Percentiles rank a stretch among this genome's conserved stretches.
Conservation (phyloP, 2,797 vertebrate genomes). For the Trematomus bernacchii region DNA sequence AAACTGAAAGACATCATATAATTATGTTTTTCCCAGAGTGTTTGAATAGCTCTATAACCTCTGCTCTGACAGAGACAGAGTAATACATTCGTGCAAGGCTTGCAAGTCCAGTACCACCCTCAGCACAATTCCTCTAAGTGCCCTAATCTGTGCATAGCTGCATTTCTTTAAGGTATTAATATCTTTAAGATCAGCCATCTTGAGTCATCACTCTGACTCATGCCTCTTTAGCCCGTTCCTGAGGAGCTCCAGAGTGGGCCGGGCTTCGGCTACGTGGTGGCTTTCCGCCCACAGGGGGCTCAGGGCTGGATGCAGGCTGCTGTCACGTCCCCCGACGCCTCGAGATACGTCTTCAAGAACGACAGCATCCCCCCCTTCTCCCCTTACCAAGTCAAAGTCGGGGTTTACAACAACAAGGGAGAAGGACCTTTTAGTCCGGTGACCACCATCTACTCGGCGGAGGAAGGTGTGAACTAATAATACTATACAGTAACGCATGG, state of each 20-base stretch:
- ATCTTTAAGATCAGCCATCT: slow-evolving; percentile 55
- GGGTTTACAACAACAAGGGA: slow-evolving; percentile 95
- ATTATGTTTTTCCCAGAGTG: not conserved
- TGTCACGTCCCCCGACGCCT: slow-evolving; percentile 91
- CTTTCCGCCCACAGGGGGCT: slow-evolving; percentile 91
- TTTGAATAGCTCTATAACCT: not conserved
- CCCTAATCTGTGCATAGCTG: slow-evolving; percentile 32
- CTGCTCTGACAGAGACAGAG: slow-evolving; percentile 29
- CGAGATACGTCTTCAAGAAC: slow-evolving; percentile 94
- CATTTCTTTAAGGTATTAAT: slow-evolving; percentile 58
- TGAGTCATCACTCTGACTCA: slow-evolving; percentile 65
- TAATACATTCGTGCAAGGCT: slow-evolving; percentile 40
- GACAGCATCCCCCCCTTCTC: slow-evolving; percentile 94
- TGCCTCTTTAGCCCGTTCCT: slow-evolving; percentile 87
- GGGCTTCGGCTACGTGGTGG: slow-evolving; percentile 95
- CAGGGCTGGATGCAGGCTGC: slow-evolving; percentile 95
- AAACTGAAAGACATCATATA: not conserved
- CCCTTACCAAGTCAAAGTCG: slow-evolving; percentile 93
- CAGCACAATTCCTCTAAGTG: slow-evolving; percentile 43
- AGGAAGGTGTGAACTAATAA: slow-evolving; percentile 88
- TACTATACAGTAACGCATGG: not conserved
- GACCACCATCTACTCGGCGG: slow-evolving; percentile 92
- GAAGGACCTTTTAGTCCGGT: slow-evolving; percentile 92
- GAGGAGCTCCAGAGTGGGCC: slow-evolving; percentile 95
- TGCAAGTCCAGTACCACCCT: slow-evolving; percentile 40